Evolutionary conservation across 2,888 invertebrate genomes (phyloP).

Genomic region (Cylloceria caligata): DNA sequence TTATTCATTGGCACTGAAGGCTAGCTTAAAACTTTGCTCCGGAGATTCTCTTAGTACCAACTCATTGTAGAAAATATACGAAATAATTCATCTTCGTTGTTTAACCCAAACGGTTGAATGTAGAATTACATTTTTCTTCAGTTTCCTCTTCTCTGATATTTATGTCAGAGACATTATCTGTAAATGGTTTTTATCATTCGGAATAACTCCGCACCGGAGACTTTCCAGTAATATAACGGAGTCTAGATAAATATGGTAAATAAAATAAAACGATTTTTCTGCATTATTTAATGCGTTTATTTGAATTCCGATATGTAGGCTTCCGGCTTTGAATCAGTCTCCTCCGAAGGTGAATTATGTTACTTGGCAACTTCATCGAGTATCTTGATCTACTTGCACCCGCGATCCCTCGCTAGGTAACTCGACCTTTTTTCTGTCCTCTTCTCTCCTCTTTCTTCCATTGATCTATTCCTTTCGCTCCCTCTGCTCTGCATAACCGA

Average conservation of each 20-base stretch:
- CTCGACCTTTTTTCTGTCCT: constrained; percentile 40
- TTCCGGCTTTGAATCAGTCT: neutral
- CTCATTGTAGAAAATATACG: neutral
- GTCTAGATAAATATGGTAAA: neutral
- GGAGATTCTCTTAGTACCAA: neutral
- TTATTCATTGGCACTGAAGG: constrained; percentile 32
- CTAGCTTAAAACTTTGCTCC: neutral
- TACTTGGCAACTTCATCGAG: constrained; percentile 27
- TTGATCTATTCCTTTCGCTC: neutral
- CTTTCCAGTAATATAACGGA: no score
- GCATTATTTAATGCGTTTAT: neutral
- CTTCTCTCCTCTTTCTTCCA: constrained; percentile 11
- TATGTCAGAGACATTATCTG: no score
- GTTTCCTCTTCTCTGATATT: neutral
- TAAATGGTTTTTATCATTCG: no score
- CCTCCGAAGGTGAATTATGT: constrained; percentile 2
- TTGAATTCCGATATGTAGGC: neutral
- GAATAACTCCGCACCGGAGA: no score
- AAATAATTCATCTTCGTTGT: no score
- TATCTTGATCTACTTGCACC: constrained; percentile 57
- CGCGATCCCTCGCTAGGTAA: constrained; percentile 11
- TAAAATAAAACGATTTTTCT: neutral
- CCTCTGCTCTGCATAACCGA: constrained; percentile 15
- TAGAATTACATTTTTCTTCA: neutral
- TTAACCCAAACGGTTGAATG: neutral